Evolutionary conservation across 2,113 vertebrate genomes (phyloP).

Genomic region (Scortum barcoo): DNA sequence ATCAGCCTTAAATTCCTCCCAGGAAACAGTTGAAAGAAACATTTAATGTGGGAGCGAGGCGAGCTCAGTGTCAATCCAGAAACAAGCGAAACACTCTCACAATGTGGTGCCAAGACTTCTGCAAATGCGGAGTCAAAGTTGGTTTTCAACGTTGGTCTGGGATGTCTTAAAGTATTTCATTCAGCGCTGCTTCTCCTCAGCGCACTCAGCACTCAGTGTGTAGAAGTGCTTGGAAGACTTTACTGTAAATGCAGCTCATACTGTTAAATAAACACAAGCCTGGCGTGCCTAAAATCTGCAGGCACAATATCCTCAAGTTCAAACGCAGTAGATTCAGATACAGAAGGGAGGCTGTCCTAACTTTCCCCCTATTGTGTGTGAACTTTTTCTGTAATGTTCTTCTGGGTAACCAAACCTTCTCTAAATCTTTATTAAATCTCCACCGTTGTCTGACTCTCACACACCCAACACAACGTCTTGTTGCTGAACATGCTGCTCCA

Average conservation of each 20-base stretch:
- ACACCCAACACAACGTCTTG: neutral
- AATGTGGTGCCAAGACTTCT: neutral
- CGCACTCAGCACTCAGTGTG: neutral
- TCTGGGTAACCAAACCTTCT: neutral
- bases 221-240: neutral
- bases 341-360: neutral
- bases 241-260: neutral
- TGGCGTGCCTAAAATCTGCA: neutral
- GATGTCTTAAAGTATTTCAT: neutral
- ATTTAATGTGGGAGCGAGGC: neutral
- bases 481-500: neutral
- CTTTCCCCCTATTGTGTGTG: too few species aligned
- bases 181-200: conserved; percentile 5
- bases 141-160: neutral
- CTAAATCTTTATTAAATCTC: neutral
- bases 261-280: neutral
- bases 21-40: neutral
- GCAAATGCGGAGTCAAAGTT: neutral
- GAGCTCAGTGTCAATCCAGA: conserved; percentile 3
- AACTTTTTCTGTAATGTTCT: neutral
- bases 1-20: conserved; percentile 2
- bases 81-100: neutral
- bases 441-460: neutral
- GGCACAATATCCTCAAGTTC: neutral
- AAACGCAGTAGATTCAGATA: neutral